Evolutionary conservation across 2,797 vertebrate genomes (phyloP).

Genomic region (Triplophysa yarkandensis): DNA sequence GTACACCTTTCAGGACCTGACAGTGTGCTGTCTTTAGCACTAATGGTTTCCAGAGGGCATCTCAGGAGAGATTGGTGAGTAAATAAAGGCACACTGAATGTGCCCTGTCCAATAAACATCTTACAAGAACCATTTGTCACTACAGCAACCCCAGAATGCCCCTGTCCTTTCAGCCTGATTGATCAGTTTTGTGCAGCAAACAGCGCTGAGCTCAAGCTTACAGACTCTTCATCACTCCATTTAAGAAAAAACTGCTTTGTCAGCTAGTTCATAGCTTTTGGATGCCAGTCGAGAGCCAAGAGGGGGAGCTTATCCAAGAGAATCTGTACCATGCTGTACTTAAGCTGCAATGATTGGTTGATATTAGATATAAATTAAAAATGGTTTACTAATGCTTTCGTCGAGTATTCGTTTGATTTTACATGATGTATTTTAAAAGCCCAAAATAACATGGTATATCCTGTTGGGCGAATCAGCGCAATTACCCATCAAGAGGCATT

Average conservation of each 20-base stretch:
- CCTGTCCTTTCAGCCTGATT: neutral
- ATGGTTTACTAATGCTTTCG: no score
- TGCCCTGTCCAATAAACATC: conserved; percentile 39
- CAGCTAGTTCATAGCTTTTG: conserved; percentile 7
- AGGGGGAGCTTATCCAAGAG: conserved; percentile 24
- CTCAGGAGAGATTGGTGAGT: conserved; percentile 22
- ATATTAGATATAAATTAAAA: no score
- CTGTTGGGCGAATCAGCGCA: no score
- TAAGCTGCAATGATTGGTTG: no score
- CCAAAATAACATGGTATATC: no score
- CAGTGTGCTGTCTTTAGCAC: conserved; percentile 12
- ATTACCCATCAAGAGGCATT: no score
- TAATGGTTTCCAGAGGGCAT: conserved; percentile 32
- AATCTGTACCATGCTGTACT: conserved; percentile 35
- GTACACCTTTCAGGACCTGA: conserved; percentile 5
- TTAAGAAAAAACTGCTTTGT: conserved; percentile 9
- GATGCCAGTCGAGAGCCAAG: conserved; percentile 7
- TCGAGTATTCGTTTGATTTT: no score
- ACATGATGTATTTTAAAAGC: no score
- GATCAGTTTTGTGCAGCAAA: conserved; percentile 26
- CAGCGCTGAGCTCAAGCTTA: conserved; percentile 12
- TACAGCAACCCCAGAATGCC: neutral
- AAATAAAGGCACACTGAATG: conserved; percentile 20
- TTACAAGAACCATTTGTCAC: conserved; percentile 24
- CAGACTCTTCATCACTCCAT: conserved; percentile 6